A percentile compares a stretch with the other conserved stretches of the same genome.
Conservation (phyloP, 2,888 invertebrate genomes). For the Metopia argyrocephala region DNA sequence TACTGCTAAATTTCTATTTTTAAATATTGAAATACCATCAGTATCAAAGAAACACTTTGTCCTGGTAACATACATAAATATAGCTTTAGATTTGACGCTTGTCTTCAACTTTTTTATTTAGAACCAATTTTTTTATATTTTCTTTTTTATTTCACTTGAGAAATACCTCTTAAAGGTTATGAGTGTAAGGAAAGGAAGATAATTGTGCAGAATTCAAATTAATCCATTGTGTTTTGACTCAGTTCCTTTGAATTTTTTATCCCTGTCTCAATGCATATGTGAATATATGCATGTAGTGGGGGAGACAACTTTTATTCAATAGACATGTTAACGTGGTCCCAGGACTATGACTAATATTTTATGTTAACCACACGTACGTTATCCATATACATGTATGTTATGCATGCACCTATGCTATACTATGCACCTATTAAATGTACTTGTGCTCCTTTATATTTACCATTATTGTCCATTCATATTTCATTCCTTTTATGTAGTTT, state of each 20-base stretch:
- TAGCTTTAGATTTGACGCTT: not conserved
- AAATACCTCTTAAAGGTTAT: not conserved
- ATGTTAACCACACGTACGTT: too few species aligned
- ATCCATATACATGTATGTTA: too few species aligned
- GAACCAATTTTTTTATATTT: not conserved
- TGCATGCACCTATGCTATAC: too few species aligned
- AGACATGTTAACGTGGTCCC: not conserved
- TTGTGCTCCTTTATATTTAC: too few species aligned
- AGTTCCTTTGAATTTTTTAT: not conserved
- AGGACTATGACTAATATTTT: too few species aligned
- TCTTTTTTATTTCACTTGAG: not conserved
- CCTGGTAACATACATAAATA: not conserved
- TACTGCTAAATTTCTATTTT: too few species aligned
- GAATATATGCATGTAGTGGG: not conserved
- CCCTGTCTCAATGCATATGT: not conserved
- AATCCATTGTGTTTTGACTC: not conserved
- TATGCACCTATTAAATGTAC: too few species aligned
- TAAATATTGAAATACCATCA: too few species aligned
- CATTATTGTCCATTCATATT: constrained; percentile 41
- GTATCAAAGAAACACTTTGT: too few species aligned
- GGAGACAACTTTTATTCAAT: not conserved
- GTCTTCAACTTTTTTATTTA: not conserved
- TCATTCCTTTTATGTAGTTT: constrained; percentile 38
- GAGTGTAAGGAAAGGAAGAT: not conserved
- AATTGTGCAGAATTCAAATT: not conserved